Conservation (phyloP, 2,113 vertebrate genomes). For the Crotalus helleri region DNA sequence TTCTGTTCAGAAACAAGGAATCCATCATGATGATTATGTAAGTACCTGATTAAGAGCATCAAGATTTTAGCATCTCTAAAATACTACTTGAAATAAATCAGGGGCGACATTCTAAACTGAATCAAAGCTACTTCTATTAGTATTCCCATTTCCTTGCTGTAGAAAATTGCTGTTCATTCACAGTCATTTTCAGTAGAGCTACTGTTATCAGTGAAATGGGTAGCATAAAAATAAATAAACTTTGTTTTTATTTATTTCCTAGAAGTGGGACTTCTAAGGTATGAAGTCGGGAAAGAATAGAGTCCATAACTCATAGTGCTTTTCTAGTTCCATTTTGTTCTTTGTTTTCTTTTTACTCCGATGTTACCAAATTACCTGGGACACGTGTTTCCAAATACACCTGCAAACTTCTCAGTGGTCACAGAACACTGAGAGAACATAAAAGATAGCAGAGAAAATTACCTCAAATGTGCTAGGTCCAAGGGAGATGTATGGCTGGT, state of each 20-base stretch:
- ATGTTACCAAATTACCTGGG: background rate
- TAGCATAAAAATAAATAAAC: background rate
- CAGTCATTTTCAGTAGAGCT: background rate
- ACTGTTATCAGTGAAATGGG: background rate
- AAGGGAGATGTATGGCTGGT: background rate
- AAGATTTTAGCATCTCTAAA: slow-evolving; percentile 47
- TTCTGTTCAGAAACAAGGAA: slow-evolving; percentile 77
- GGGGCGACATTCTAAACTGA: slow-evolving; percentile 41
- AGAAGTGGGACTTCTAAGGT: background rate
- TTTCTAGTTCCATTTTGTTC: slow-evolving; percentile 5
- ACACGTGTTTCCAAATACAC: background rate
- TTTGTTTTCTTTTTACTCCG: background rate
- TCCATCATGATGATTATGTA: slow-evolving; percentile 87
- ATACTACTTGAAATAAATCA: slow-evolving; percentile 46
- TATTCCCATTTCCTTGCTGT: background rate
- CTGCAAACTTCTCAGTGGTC: background rate
- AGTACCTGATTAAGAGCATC: slow-evolving; percentile 65
- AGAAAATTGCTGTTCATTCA: slow-evolving; percentile 18
- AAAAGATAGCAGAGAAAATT: background rate
- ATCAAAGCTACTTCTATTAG: background rate
- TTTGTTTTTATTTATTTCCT: background rate
- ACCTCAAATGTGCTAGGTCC: background rate
- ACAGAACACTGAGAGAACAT: background rate
- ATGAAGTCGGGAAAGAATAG: background rate
- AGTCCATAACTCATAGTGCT: background rate